Evolutionary conservation across 2,797 vertebrate species (phyloP), one percentile per base, ranked within the genome.

Genomic region (Rhodeus uyekii): DNA sequence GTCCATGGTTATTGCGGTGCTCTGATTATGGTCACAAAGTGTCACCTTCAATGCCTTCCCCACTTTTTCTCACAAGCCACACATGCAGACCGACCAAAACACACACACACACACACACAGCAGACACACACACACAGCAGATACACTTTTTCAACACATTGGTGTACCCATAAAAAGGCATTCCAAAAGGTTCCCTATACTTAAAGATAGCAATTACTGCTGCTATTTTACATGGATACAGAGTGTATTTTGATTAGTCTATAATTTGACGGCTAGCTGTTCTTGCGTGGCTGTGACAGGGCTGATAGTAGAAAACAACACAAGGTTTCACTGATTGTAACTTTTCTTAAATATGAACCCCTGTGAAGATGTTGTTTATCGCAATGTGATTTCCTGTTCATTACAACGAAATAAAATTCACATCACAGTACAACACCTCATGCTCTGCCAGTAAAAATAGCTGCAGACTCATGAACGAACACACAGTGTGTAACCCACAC

Each of bases 151-250:
- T 90, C 86, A 89, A 91, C 90, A 86, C 90, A 91, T 83, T 77
- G 44, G 55, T 68, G 34, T 58, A 80, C 88, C 87, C 87, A 89
- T 90, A 90, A 93, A 93, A 91, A 89, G 88, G 87, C 87, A 90
- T 83, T 89, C 87, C 58, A 76, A 87, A 90, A 84, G 60, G 83
- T 80, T 24, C 58, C 88, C 92, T 92, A 94, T 92, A 93, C 91
- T 93, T 92, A 94, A n/a, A 91, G 86, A 65, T 85, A 85, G 90
- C 93, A 93, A 94, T 92, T 92, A 91, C 90, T 85, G 90, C 90
- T 92, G 91, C 86, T 85, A 86, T 88, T 92, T 90, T 83, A 92
- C 91, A 89, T 63, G 85, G 90, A 93, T 87, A 90, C 90, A 90
- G 73, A 68, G 64, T 89, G 90, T 90, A 88, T 92, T 91, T 92